Percentiles rank a stretch among this genome's conserved stretches.
Evolutionary conservation across 2,113 vertebrate genomes (phyloP).

Genomic region (Dipodomys spectabilis): DNA sequence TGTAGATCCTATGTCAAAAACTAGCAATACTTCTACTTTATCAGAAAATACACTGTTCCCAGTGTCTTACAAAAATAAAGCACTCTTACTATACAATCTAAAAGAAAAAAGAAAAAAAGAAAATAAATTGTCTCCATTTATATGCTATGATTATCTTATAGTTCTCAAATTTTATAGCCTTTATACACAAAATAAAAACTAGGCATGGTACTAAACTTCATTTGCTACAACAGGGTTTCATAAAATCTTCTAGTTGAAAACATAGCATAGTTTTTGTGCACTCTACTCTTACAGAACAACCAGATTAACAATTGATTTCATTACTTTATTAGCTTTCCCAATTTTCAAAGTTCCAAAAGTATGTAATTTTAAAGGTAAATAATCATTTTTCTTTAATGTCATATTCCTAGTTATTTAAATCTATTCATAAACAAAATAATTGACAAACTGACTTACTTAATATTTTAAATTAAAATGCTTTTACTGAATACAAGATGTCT

Average conservation of each 20-base stretch:
- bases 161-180: conserved; percentile 66
- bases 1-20: conserved; percentile 53
- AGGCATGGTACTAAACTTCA: conserved; percentile 66
- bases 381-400: conserved; percentile 75
- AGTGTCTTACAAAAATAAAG: too few relatives aligned
- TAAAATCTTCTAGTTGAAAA: conserved; percentile 74
- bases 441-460: conserved; percentile 78
- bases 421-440: conserved; percentile 82
- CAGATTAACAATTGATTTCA: conserved; percentile 79
- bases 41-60: conserved; percentile 61
- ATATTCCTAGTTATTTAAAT: conserved; percentile 77
- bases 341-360: conserved; percentile 79
- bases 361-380: conserved; percentile 79
- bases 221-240: conserved; percentile 67
- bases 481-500: conserved; percentile 79
- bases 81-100: too few relatives aligned
- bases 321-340: conserved; percentile 82
- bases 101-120: too few relatives aligned
- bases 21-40: conserved; percentile 61
- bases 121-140: conserved; percentile 59
- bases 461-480: conserved; percentile 81
- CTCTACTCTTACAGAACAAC: conserved; percentile 81
- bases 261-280: conserved; percentile 74
- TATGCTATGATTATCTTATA: conserved; percentile 70
- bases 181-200: conserved; percentile 66